Evolutionary conservation across 1,140 invertebrate species (phyloP), one percentile per base, ranked within the genome.

Genomic region (Drosophila saltans): DNA sequence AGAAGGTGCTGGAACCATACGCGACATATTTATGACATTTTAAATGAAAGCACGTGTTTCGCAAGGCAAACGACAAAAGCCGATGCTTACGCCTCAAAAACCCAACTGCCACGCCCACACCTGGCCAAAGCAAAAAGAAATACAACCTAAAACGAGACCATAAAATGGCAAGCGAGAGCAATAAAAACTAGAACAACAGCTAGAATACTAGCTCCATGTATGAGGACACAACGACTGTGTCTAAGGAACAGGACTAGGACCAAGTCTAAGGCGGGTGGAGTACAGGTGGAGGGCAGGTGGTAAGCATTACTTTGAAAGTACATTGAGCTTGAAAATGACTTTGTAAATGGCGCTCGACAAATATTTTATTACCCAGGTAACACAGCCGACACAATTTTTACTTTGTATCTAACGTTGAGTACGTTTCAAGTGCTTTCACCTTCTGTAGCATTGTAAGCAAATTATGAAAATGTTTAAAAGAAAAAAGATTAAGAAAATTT

Each of bases 301-400:
- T 36, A 33, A 16, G 80, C 84, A 89, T 88, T 88, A 88, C 74
- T 89, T 80, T 78, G 68, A 84, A 84, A 89, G 80, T 81, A 88
- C 83, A 88, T 89, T 89, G 84, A 89, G 84, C 84, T 89, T 80
- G 84, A 88, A 89, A 89, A 89, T 89, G 85, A 88, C 84, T 89
- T 89, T 89, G 84, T 89, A 89, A 89, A 89, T 89, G 84, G 80
- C 74, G 84, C 84, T 84, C 83, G 76, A 83, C 83, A 88, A 86
- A 88, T 86, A 88, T 88, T 86, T 86, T 86, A 86, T 86, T 88
- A 83, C 83, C 66, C 21, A 10, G 45, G 64, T 67, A 67, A 67
- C 79, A 80, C 69, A 86, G 72, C 21, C 8, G 21, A 66, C 86
- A 73, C 79, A 82, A 86, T 88, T 86, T 82, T 86, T 80, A 78